Base-by-base conservation (phyloP, 2,888 invertebrate species). In the Galerucella pusilla region DNA sequence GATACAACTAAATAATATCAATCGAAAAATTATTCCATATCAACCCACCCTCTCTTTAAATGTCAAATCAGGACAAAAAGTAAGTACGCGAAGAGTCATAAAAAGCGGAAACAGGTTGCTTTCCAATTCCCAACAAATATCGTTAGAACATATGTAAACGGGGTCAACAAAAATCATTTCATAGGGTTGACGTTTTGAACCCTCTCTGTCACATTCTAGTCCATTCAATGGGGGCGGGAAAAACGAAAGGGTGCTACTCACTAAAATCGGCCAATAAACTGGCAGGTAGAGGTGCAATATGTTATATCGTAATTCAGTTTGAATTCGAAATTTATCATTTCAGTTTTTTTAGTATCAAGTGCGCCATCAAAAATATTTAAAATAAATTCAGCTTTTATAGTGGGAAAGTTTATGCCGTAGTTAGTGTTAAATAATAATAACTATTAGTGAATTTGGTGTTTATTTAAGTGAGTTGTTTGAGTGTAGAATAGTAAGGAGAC, bases 261-360 rank as follows among this genome's bases (percentile, higher is more conserved):
- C 61, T 78, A 76, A 81, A 82, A 83, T 82, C 83, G 83, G 80
- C 84, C 84, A 84, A 84, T 84, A 77, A 83, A 84, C 83, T 80
- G 74, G 83, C 85, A 85, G 83, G 84, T 84, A 84, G 79, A 83
- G 81, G 84, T 84, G 84, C 84, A 83, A 85, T 85, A 85, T 85
- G 84, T 83, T 80, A 82, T 81, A 80, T 81, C 77, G 79, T 84
- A 81, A 79, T 83, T 85, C 83, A 83, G 83, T 84, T 80, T 78
- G 77, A 75, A 78, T 78, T 80, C 79, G 76, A 68, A 73, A 76
- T 79, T 76, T 76, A 75, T 82, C 20, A 46, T 57, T 57, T 42
- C 35, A 14, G 59, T 66, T 72, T 71, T 71, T 71, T 57, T 9
- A n/a, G 16, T 10, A 20, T 16, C 57, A 57, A 57, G 57, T 57